Conservation (phyloP, 2,113 vertebrate species). For the Platysternon megacephalum region DNA sequence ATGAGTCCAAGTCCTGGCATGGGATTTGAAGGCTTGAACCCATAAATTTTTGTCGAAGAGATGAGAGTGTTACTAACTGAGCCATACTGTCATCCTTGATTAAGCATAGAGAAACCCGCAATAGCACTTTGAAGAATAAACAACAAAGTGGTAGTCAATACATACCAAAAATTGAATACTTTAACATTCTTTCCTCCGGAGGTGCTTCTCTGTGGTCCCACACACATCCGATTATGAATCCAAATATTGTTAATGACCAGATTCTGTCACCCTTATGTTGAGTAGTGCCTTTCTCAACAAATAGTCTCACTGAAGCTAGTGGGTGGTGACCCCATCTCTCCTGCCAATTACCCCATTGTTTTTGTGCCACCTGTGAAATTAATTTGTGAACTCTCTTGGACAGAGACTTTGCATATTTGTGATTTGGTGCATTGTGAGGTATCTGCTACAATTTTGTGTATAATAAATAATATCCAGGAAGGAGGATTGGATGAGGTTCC, state of each 20-base stretch:
- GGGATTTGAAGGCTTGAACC: not conserved
- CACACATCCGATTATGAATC: not conserved
- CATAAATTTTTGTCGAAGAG: not conserved
- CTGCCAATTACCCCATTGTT: not conserved
- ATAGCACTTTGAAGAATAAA: not conserved
- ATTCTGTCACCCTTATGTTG: not conserved
- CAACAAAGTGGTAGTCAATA: not conserved
- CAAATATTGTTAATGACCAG: not conserved
- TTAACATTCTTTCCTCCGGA: not conserved
- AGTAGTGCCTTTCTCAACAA: not conserved
- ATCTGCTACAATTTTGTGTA: not conserved
- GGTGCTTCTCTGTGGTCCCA: not conserved
- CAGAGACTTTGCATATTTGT: not conserved
- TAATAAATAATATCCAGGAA: not conserved
- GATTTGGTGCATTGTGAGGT: not conserved
- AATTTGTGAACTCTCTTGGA: not conserved
- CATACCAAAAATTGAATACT: not conserved
- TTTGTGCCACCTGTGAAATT: not conserved
- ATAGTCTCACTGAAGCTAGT: not conserved
- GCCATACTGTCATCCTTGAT: not conserved
- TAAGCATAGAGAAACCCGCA: not conserved
- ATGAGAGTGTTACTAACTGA: not conserved
- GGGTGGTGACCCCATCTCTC: not conserved
- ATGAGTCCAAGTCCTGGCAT: not conserved
- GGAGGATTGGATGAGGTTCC: not conserved